phyloP scores from a whole-genome alignment of 2,797 vertebrate species.

The Coregonus sp. region DNA sequence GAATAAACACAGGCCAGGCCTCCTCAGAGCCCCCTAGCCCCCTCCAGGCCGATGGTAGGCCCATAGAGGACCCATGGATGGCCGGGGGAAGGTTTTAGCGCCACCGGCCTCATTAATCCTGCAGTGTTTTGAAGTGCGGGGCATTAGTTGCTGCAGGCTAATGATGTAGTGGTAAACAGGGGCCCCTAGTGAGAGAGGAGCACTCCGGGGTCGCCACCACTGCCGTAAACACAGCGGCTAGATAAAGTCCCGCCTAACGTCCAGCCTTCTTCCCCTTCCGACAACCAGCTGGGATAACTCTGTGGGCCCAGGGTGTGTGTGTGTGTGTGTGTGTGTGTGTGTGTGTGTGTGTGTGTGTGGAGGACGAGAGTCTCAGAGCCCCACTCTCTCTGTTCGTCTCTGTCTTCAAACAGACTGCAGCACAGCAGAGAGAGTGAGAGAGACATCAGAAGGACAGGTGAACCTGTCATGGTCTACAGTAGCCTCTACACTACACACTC shows the following conservation, averaged over 20 bases:
- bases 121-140: constrained; percentile 73
- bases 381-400: neutral
- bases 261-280: constrained; percentile 4
- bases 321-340: neutral
- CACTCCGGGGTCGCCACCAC: constrained; percentile 32
- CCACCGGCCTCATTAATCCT: constrained; percentile 74
- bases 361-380: constrained; percentile 11
- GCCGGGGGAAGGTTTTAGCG: constrained; percentile 71
- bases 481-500: neutral
- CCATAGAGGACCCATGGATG: constrained; percentile 60
- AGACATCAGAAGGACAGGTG: neutral
- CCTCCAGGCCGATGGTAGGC: neutral
- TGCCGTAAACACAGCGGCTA: constrained; percentile 41
- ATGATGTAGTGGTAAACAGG: constrained; percentile 74
- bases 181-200: neutral
- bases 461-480: neutral
- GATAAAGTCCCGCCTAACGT: constrained; percentile 24
- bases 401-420: too few relatives aligned
- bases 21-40: constrained; percentile 15
- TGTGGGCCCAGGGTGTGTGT: neutral
- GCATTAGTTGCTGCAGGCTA: constrained; percentile 60
- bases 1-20: neutral
- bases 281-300: constrained; percentile 47
- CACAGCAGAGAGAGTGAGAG: neutral
- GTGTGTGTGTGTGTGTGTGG: neutral